Evolutionary conservation across 2,113 vertebrate species (phyloP).

Genomic region (Corydoras sp.): DNA sequence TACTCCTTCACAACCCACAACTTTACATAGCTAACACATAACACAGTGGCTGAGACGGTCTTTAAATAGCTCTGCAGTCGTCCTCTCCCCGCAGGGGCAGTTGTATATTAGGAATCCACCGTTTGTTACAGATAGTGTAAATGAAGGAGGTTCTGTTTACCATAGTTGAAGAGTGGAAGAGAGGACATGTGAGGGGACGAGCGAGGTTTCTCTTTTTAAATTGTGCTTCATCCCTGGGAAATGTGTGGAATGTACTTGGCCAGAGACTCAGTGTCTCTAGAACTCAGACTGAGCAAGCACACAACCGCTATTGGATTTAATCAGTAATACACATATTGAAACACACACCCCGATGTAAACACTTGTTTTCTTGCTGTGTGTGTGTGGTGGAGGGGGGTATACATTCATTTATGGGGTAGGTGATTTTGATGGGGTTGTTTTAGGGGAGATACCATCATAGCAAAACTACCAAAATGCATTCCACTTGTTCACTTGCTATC

Average conservation of each 20-base stretch:
- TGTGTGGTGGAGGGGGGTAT: too few species aligned
- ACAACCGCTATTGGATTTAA: not conserved
- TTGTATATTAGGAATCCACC: conserved; percentile 41
- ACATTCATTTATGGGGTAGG: too few species aligned
- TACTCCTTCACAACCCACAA: not conserved
- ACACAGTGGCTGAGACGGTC: conserved; percentile 20
- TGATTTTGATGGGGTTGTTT: too few species aligned
- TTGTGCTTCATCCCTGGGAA: conserved; percentile 36
- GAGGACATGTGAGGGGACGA: conserved; percentile 7
- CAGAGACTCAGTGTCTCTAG: not conserved
- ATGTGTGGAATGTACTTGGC: conserved; percentile 38
- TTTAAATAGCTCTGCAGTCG: conserved; percentile 32
- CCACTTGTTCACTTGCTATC: too few species aligned
- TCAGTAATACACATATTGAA: too few species aligned
- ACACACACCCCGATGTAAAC: too few species aligned
- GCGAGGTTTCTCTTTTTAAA: conserved; percentile 32
- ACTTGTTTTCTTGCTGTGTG: too few species aligned
- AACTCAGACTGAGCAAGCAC: conserved; percentile 7
- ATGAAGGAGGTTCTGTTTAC: conserved; percentile 39
- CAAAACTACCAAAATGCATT: too few species aligned
- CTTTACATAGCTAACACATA: conserved; percentile 7
- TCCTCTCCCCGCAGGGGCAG: not conserved
- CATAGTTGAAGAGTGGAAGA: conserved; percentile 22
- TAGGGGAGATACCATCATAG: too few species aligned
- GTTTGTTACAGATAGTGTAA: conserved; percentile 42